Percentiles rank a stretch among this genome's conserved stretches.
Conservation (phyloP, 92 coral and sea anemone species). For the Phenganax stokvisi region DNA sequence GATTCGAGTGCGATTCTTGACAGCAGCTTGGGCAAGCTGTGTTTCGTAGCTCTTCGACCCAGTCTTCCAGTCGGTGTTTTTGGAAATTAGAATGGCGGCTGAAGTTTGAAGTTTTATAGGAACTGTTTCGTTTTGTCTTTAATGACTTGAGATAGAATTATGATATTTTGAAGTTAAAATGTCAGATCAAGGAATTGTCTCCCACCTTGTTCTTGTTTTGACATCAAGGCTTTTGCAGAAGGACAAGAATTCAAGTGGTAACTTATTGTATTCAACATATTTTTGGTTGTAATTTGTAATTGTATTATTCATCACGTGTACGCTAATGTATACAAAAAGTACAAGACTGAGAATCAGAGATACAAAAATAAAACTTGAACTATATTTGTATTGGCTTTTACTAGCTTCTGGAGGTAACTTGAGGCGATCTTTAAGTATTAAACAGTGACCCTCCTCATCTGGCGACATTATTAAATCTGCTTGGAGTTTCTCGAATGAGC, state of each 20-base stretch:
- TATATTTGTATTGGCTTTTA: not conserved
- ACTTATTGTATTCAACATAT: not conserved
- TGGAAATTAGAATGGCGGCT: not conserved
- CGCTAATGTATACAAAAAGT: not conserved
- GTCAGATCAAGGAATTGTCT: slow-evolving; percentile 25
- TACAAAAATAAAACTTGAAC: no score
- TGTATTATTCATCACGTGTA: not conserved
- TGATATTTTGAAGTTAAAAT: not conserved
- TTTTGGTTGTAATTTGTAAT: not conserved
- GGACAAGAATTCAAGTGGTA: slow-evolving; percentile 32
- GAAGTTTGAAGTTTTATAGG: not conserved
- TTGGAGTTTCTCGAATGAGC: no score
- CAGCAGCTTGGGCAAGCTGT: no score
- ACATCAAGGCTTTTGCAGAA: slow-evolving; percentile 24
- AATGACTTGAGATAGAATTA: not conserved
- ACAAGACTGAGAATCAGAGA: no score
- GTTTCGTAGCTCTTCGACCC: no score
- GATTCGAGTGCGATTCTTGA: no score
- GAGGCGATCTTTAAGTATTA: no score
- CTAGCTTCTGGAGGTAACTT: not conserved
- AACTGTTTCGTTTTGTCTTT: not conserved
- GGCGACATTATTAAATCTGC: no score
- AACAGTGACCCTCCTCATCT: no score
- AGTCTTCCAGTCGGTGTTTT: no score
- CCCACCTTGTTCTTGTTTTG: slow-evolving; percentile 21